phyloP scores from a whole-genome alignment of 2,888 invertebrate genomes.

The Sinotaia quadrata region DNA sequence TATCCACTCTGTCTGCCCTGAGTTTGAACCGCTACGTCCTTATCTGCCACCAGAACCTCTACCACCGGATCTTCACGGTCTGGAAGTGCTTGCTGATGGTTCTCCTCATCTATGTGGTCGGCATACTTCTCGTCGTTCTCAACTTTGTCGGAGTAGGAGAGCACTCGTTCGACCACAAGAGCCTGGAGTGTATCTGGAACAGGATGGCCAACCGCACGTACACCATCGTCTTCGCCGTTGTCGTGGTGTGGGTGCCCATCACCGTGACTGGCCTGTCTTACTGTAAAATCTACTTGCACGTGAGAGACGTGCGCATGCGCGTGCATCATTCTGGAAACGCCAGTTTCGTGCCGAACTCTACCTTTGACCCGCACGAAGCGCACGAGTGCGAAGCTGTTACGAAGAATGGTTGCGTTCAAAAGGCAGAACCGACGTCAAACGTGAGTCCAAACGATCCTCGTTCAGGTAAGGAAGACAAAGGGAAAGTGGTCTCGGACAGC shows the following conservation, averaged over 20 bases:
- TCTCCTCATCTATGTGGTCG: constrained; percentile 38
- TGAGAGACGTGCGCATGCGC: constrained; percentile 27
- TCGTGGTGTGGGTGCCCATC: constrained; percentile 40
- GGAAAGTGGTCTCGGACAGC: no score
- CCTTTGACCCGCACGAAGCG: not conserved
- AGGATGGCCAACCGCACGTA: constrained; percentile 44
- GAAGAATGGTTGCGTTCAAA: not conserved
- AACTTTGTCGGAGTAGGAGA: constrained; percentile 48
- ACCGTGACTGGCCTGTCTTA: constrained; percentile 39
- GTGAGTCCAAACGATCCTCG: not conserved
- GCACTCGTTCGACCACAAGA: constrained; percentile 48
- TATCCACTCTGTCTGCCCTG: constrained; percentile 42
- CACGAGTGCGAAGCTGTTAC: not conserved
- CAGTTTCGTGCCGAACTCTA: not conserved
- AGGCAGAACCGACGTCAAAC: not conserved
- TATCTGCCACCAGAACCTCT: constrained; percentile 40
- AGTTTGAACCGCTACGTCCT: constrained; percentile 47
- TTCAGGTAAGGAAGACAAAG: not conserved
- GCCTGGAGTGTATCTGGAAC: constrained; percentile 52
- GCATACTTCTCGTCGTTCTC: constrained; percentile 42
- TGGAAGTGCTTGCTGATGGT: constrained; percentile 34
- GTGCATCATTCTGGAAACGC: constrained; percentile 18
- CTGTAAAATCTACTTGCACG: constrained; percentile 38
- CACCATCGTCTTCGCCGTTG: constrained; percentile 45
- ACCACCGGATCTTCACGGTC: constrained; percentile 39